Conservation (phyloP, 1,140 invertebrate genomes). For the Heliothis subflexa region DNA sequence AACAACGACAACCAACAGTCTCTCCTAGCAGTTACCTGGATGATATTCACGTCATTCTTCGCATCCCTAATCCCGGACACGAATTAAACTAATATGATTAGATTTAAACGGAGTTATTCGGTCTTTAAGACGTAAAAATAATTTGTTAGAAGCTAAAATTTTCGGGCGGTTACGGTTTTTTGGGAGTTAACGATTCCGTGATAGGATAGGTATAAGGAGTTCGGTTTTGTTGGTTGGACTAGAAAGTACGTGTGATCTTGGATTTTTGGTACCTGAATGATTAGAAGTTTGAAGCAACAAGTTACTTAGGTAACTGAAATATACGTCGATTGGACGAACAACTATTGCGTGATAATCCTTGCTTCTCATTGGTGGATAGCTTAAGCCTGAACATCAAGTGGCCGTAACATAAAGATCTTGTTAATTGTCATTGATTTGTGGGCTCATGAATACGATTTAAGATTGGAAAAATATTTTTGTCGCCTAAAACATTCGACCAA, state of each 20-base stretch:
- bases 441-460: no score
- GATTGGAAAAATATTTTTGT: no score
- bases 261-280: not conserved
- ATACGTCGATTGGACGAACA: not conserved
- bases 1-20: slow-evolving; percentile 85
- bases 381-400: no score
- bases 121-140: slow-evolving; percentile 33
- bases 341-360: not conserved
- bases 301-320: not conserved
- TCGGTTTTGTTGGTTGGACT: not conserved
- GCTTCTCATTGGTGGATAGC: not conserved
- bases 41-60: slow-evolving; percentile 92
- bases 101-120: slow-evolving; percentile 3
- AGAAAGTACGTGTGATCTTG: not conserved
- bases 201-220: not conserved
- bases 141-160: slow-evolving; percentile 19
- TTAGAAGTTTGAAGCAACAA: no score
- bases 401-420: no score
- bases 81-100: slow-evolving; percentile 57
- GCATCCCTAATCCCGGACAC: slow-evolving; percentile 92
- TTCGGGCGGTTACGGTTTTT: not conserved
- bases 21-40: slow-evolving; percentile 90
- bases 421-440: no score
- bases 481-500: no score
- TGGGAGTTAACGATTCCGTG: not conserved